Conservation (phyloP, 2,113 vertebrate species). For the Pardalotus punctatus region DNA sequence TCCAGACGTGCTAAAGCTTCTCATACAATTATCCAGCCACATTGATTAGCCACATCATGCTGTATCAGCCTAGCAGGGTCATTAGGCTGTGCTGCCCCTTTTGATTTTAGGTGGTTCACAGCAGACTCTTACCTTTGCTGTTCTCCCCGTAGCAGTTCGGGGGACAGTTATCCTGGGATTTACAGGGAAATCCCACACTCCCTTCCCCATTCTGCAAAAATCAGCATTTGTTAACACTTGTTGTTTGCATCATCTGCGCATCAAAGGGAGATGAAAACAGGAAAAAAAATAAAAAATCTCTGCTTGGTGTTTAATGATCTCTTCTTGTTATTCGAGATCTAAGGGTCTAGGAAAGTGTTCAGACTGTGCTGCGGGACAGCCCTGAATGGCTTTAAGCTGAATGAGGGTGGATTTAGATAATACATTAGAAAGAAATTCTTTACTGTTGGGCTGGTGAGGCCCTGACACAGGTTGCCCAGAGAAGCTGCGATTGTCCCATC, state of each 20-base stretch:
- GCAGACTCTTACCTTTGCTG: neutral
- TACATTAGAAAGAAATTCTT: neutral
- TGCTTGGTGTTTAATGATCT: neutral
- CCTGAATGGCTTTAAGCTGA: neutral
- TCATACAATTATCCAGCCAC: neutral
- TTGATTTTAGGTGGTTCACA: neutral
- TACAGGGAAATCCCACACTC: neutral
- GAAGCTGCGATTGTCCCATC: neutral
- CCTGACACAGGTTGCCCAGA: neutral
- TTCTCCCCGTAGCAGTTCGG: neutral
- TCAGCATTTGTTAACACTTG: neutral
- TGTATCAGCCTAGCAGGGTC: neutral
- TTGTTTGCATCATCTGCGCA: neutral
- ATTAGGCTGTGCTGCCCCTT: neutral
- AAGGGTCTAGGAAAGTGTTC: neutral
- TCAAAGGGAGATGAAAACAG: neutral
- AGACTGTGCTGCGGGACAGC: neutral
- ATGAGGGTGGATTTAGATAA: neutral
- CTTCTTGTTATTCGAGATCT: neutral
- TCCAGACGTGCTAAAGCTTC: neutral
- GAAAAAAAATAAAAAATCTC: neutral
- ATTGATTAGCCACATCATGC: neutral
- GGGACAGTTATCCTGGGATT: neutral
- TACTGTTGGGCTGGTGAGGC: neutral
- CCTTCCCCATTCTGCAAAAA: neutral